Evolutionary conservation across 2,888 invertebrate genomes (phyloP).

Genomic region (Pimpla rufipes): DNA sequence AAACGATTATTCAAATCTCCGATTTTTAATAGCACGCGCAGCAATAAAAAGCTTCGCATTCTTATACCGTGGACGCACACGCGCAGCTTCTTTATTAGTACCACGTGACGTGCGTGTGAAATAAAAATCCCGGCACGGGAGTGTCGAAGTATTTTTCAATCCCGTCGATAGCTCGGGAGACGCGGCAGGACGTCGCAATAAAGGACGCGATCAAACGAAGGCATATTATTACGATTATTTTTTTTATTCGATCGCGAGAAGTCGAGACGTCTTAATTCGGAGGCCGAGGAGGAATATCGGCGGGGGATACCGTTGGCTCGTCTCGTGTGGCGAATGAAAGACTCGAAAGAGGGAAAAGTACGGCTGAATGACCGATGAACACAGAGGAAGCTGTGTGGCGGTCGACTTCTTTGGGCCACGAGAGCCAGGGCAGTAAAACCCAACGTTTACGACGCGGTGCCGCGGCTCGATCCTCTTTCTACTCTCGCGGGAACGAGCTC

Average conservation of each 20-base stretch:
- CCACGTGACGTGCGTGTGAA: background rate
- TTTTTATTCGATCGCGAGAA: conserved; percentile 17
- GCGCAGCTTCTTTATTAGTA: background rate
- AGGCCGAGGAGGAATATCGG: background rate
- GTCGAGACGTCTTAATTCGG: conserved; percentile 17
- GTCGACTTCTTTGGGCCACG: conserved; percentile 68
- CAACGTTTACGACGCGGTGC: conserved; percentile 75
- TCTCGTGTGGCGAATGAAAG: conserved; percentile 41
- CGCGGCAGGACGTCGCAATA: background rate
- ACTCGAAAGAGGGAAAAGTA: background rate
- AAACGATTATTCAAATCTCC: background rate
- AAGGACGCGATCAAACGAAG: background rate
- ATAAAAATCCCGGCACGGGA: background rate
- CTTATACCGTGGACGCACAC: background rate
- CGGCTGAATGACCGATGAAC: conserved; percentile 11
- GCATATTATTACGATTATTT: background rate
- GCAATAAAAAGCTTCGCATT: background rate
- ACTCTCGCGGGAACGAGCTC: conserved; percentile 57
- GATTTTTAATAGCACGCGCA: background rate
- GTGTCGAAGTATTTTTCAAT: background rate
- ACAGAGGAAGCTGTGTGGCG: conserved; percentile 35
- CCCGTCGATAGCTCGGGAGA: background rate
- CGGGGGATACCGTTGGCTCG: conserved; percentile 32
- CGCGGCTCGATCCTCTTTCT: conserved; percentile 62
- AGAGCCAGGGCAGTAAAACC: conserved; percentile 75